Evolutionary conservation across 2,797 vertebrate species (phyloP).

Genomic region (Myotis myotis): DNA sequence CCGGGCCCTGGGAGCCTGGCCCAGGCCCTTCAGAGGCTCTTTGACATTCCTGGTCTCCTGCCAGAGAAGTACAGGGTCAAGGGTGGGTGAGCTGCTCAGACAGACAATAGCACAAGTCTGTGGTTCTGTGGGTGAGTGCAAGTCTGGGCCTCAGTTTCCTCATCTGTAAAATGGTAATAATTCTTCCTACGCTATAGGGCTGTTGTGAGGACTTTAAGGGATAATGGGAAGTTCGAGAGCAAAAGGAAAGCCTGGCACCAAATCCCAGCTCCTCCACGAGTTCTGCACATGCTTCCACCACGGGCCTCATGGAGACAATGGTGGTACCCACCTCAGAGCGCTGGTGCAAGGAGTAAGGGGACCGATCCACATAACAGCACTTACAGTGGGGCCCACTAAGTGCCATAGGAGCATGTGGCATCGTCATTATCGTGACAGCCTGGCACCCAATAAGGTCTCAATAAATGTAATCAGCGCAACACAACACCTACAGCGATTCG

Average conservation of each 20-base stretch:
- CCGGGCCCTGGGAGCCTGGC: not conserved
- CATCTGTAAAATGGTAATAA: not conserved
- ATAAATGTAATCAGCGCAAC: rapidly evolving
- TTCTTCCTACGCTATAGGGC: not conserved
- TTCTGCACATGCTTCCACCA: rapidly evolving
- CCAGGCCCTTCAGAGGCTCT: not conserved
- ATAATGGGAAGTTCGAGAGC: not conserved
- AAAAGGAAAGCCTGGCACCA: not conserved
- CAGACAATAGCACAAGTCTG: not conserved
- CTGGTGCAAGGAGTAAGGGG: not conserved
- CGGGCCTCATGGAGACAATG: rapidly evolving
- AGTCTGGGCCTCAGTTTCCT: not conserved
- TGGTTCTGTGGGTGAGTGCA: not conserved
- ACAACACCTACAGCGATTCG: rapidly evolving
- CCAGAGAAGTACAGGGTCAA: not conserved
- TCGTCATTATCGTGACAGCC: not conserved
- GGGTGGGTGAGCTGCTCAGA: not conserved
- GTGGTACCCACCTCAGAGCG: not conserved
- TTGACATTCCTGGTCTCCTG: not conserved
- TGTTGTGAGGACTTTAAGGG: not conserved
- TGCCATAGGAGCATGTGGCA: not conserved
- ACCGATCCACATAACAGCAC: too few species aligned
- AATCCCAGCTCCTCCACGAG: not conserved
- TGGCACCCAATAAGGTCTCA: not conserved
- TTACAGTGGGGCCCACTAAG: too few species aligned